A percentile compares a stretch with the other conserved stretches of the same genome.
Evolutionary conservation across 2,113 vertebrate species (phyloP).

Genomic region (Orthonyx spaldingii): DNA sequence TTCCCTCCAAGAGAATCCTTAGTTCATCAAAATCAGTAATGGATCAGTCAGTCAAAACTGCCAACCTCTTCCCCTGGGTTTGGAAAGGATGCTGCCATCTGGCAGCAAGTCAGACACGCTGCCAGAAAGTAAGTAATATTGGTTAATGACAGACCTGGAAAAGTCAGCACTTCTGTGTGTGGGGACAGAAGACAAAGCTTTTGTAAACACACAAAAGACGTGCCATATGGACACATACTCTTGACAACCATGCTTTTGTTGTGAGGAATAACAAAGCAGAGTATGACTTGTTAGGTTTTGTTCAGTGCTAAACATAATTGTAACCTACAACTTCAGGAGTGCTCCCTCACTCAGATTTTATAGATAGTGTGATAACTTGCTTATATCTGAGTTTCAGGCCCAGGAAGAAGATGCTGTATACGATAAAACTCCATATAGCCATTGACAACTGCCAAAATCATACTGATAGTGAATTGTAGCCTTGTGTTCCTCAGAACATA

Average conservation of each 20-base stretch:
- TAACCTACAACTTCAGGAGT: background rate
- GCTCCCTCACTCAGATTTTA: background rate
- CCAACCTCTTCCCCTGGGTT: background rate
- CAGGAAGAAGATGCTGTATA: background rate
- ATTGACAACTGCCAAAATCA: background rate
- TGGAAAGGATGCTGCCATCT: background rate
- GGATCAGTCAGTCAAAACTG: background rate
- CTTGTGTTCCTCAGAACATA: background rate
- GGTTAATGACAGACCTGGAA: background rate
- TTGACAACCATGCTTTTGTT: background rate
- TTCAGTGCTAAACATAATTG: background rate
- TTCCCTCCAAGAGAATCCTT: background rate
- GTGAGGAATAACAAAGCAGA: background rate
- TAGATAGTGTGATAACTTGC: background rate
- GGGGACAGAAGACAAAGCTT: background rate
- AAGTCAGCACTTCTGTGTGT: background rate
- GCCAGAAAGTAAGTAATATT: background rate
- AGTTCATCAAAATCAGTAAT: background rate
- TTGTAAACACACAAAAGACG: background rate
- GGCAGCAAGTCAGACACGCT: background rate
- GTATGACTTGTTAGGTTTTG: background rate
- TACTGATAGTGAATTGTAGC: background rate
- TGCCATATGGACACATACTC: rapidly evolving
- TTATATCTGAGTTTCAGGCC: background rate
- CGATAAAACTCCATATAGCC: background rate